Conservation (phyloP, 2,888 invertebrate genomes). For the Cosmia pyralina region DNA sequence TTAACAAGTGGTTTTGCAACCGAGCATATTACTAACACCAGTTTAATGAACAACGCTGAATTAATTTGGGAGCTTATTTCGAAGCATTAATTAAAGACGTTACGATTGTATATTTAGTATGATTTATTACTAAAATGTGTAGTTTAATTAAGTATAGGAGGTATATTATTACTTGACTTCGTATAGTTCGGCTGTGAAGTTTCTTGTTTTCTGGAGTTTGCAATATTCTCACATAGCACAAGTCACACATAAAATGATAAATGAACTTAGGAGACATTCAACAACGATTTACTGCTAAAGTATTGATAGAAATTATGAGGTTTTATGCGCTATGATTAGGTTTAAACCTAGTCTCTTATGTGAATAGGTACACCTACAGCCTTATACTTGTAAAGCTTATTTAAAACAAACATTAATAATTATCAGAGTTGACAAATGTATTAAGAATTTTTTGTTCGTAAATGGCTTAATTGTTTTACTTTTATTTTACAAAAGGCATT, state of each 20-base stretch:
- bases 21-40: conserved; percentile 4
- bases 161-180: conserved; percentile 3
- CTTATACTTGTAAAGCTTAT: neutral
- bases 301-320: neutral
- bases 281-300: neutral
- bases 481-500: conserved; percentile 28
- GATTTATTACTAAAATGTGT: conserved; percentile 26
- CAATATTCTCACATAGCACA: conserved; percentile 13
- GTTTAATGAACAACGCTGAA: conserved; percentile 36
- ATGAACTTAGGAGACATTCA: neutral
- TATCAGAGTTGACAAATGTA: neutral
- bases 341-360: neutral
- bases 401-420: neutral
- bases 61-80: conserved; percentile 30
- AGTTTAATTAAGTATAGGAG: conserved; percentile 24
- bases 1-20: conserved; percentile 8
- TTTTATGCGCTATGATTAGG: neutral
- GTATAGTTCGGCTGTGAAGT: conserved; percentile 9
- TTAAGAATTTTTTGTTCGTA: neutral
- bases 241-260: neutral
- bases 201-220: conserved; percentile 12
- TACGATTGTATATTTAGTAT: conserved; percentile 20
- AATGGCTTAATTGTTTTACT: neutral
- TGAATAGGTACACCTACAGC: neutral
- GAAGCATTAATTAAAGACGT: conserved; percentile 17